Base-by-base conservation (phyloP, 2,888 invertebrate species). In the Choreutis nemorana region DNA sequence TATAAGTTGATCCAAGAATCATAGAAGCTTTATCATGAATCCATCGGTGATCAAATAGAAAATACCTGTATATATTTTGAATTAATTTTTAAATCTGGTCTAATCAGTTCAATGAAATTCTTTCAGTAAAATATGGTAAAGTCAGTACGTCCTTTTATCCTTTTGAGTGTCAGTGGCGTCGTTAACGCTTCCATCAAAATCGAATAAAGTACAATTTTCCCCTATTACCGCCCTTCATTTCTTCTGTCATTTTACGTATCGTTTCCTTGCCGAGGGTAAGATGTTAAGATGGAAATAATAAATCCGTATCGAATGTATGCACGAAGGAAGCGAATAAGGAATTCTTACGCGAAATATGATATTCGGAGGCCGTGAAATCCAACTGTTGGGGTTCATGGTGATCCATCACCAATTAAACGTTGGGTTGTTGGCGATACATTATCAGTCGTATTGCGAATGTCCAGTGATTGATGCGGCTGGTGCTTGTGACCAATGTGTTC, bases 231-330 rank as follows among this genome's bases (percentile, higher is more conserved):
- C 68, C 70, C 70, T 65, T 68, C 71, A 64, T 61, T 65, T 66
- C 72, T 75, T 70, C 71, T 72, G 72, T 71, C 73, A 66, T 75
- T 77, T 73, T 59, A 73, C 75, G 77, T 77, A 72, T 77, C 73
- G 68, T 61, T 75, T 75, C 73, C 75, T 63, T 66, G 52, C 57
- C 57, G 67, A 71, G 75, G 75, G 72, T 68, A 68, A 63, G 57
- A 60, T 51, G 59, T 54, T 55, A 62, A 70, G 66, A 65, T 57
- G 72, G 68, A 70, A 66, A 75, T 73, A 73, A 73, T 75, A 75
- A 73, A 73, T 75, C 72, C 73, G 57, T 61, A 71, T 72, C 62
- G 59, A 71, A 71, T 71, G 30, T 44, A 75, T 73, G 72, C 71
- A 58, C 59, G 67, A 54, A 42, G 51, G 56, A 53, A 63, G 50